phyloP scores from a whole-genome alignment of 2,113 vertebrate species.

The Alethe castanea region DNA sequence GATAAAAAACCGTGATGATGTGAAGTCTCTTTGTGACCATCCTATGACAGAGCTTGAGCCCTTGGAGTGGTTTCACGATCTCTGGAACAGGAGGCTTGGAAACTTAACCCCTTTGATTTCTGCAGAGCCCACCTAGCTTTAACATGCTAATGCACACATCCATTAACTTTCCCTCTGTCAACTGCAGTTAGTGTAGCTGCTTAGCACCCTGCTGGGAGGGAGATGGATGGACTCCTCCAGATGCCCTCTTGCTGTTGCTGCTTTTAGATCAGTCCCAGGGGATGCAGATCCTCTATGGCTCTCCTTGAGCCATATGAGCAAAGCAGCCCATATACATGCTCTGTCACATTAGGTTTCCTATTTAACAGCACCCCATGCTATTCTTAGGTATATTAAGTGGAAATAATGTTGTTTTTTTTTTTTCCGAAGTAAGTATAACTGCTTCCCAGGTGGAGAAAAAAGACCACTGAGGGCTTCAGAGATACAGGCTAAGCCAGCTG shows the following conservation, averaged over 20 bases:
- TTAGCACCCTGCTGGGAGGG: background rate
- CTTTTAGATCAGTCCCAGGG: background rate
- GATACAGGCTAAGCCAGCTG: background rate
- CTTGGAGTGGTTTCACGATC: background rate
- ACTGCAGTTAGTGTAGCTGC: conserved; percentile 9
- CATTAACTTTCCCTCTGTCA: conserved; percentile 36
- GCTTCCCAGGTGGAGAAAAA: background rate
- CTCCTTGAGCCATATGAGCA: background rate
- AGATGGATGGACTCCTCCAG: conserved; percentile 31
- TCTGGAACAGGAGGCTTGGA: background rate
- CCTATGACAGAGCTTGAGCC: background rate
- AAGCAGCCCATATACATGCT: background rate
- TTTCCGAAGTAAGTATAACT: background rate
- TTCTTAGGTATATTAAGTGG: background rate
- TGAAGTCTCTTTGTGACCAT: background rate
- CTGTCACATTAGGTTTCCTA: background rate
- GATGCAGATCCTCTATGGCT: background rate
- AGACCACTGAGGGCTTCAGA: background rate
- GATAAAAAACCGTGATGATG: background rate
- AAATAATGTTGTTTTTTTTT: background rate
- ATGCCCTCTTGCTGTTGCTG: background rate
- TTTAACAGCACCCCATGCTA: background rate
- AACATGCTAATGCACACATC: background rate
- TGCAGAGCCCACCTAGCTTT: background rate
- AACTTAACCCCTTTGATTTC: background rate